phyloP scores from a whole-genome alignment of 2,113 vertebrate genomes.

The Puffinus mauretanicus region DNA sequence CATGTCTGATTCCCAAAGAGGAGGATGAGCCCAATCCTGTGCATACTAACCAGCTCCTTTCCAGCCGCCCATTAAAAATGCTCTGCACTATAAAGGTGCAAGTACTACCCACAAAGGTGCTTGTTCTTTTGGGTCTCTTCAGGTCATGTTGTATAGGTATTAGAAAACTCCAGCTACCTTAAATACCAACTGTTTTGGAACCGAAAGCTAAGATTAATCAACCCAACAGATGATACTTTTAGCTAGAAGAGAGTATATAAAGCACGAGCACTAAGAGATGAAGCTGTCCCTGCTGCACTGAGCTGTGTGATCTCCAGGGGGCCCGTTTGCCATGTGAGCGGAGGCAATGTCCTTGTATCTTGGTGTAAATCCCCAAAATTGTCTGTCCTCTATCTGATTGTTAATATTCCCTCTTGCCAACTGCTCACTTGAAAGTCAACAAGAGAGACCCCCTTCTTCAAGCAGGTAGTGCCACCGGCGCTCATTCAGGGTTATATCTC shows the following conservation, averaged over 20 bases:
- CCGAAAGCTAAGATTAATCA: not conserved
- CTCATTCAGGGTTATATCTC: not conserved
- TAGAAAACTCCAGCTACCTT: not conserved
- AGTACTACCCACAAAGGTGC: not conserved
- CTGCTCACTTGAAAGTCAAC: not conserved
- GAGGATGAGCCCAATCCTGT: not conserved
- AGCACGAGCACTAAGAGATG: not conserved
- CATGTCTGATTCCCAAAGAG: not conserved
- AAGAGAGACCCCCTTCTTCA: not conserved
- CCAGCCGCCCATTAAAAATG: not conserved
- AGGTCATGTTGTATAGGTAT: not conserved
- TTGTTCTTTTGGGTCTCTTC: not conserved
- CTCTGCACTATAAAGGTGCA: not conserved
- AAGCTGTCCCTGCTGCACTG: not conserved
- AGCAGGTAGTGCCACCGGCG: not conserved
- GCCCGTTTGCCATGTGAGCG: fast-evolving
- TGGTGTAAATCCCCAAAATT: not conserved
- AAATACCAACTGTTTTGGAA: not conserved
- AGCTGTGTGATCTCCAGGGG: not conserved
- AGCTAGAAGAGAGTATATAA: not conserved
- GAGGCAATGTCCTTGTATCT: not conserved
- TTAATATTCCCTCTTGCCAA: not conserved
- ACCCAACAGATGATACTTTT: not conserved
- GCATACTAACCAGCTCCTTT: not conserved
- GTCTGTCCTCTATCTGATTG: not conserved